phyloP scores from a whole-genome alignment of 2,888 invertebrate genomes.

The Venustoraphidia nigricollis region DNA sequence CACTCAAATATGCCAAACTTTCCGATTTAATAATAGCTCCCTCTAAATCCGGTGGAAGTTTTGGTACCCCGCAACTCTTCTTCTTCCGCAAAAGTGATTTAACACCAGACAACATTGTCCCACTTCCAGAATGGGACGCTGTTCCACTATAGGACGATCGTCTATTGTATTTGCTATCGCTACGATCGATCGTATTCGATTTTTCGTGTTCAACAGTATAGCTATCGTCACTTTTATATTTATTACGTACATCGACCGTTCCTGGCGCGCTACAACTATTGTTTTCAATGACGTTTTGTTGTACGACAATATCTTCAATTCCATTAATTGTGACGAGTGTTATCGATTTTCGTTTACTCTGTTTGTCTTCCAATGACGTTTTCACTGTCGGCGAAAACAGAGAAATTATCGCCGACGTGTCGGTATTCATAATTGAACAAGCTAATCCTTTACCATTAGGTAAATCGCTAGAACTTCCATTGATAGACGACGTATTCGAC shows the following conservation, averaged over 20 bases:
- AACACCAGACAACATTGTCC: slow-evolving; percentile 9
- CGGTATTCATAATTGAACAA: slow-evolving; percentile 28
- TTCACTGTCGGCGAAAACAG: slow-evolving; percentile 20
- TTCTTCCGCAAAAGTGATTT: slow-evolving; percentile 25
- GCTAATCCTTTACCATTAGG: slow-evolving; percentile 18
- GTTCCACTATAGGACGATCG: slow-evolving; percentile 10
- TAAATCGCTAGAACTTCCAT: slow-evolving; percentile 23
- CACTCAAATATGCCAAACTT: slow-evolving; percentile 32
- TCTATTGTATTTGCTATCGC: slow-evolving; percentile 5
- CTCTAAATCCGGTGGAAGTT: slow-evolving; percentile 30
- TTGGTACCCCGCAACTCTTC: slow-evolving; percentile 22
- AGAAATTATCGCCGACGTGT: slow-evolving; percentile 28
- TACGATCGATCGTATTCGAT: slow-evolving; percentile 1
- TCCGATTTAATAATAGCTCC: slow-evolving; percentile 33
- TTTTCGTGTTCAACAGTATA: slow-evolving; percentile 4
- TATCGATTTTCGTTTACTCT: slow-evolving; percentile 24
- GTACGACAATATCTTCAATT: slow-evolving; percentile 8
- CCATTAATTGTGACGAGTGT: slow-evolving; percentile 28
- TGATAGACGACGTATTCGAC: slow-evolving; percentile 27
- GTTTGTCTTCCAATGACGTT: slow-evolving; percentile 7
- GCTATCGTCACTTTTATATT: slow-evolving; percentile 5
- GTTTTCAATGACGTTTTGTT: slow-evolving; percentile 2
- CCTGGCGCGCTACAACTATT: slow-evolving; percentile 3
- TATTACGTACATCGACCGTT: slow-evolving; percentile 7
- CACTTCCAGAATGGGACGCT: slow-evolving; percentile 16